Percentiles rank a stretch among this genome's conserved stretches.
Evolutionary conservation across 2,888 invertebrate species (phyloP).

Genomic region (Mimas tiliae): DNA sequence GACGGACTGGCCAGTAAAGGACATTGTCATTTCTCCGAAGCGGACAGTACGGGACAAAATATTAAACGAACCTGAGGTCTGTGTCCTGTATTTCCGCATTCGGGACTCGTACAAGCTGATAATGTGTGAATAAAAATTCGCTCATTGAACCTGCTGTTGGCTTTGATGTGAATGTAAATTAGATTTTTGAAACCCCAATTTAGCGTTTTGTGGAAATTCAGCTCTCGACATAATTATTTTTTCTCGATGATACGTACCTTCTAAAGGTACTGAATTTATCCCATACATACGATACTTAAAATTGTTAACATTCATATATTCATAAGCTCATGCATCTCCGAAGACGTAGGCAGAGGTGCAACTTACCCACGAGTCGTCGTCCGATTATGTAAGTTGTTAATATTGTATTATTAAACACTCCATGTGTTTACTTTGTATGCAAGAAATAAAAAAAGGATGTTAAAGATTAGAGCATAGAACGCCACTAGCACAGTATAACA

Average conservation of each 20-base stretch:
- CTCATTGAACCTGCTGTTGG: slow-evolving; percentile 3
- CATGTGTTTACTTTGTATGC: neutral
- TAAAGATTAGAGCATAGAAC: neutral
- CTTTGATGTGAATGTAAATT: neutral
- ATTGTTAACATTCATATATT: too few relatives aligned
- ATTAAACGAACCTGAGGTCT: slow-evolving; percentile 56
- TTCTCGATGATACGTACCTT: too few relatives aligned
- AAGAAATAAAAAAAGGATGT: neutral
- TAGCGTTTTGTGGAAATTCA: neutral
- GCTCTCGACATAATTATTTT: too few relatives aligned
- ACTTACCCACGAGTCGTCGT: too few relatives aligned
- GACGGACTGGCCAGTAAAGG: slow-evolving; percentile 60
- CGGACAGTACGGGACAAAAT: slow-evolving; percentile 55
- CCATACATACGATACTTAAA: too few relatives aligned
- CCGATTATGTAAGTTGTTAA: too few relatives aligned
- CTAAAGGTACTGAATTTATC: too few relatives aligned
- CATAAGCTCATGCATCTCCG: too few relatives aligned
- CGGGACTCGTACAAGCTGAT: slow-evolving; percentile 33
- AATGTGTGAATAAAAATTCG: slow-evolving; percentile 27
- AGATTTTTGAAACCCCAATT: neutral
- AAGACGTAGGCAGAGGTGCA: too few relatives aligned
- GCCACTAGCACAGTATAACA: neutral
- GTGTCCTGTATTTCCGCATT: slow-evolving; percentile 59
- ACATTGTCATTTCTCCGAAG: slow-evolving; percentile 77
- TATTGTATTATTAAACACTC: too few relatives aligned